These are phyloP conservation scores for Bimastos eiseni DNA, from an alignment of 2,888 invertebrate species.

Conservation along the genomic window DNA sequence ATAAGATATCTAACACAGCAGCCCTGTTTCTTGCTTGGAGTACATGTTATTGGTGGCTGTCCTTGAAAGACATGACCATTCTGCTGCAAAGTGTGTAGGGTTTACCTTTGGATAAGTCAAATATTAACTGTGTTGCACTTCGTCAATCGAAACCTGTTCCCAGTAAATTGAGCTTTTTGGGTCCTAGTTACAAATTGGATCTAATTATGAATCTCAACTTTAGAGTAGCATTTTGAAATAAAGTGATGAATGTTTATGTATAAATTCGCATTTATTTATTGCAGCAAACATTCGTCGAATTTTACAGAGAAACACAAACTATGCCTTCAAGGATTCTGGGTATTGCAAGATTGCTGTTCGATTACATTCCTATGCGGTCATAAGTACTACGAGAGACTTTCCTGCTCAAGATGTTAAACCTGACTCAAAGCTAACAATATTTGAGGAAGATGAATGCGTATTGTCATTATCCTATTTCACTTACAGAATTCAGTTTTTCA, in stretches of 20 bases:
- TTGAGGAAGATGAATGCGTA: neutral
- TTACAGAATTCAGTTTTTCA: neutral
- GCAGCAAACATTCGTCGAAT: neutral
- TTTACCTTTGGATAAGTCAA: neutral
- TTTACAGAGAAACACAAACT: neutral
- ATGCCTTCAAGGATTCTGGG: neutral
- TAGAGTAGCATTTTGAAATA: neutral
- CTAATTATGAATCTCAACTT: neutral
- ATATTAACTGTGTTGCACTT: neutral
- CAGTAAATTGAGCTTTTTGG: neutral
- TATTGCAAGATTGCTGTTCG: neutral
- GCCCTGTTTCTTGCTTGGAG: too few relatives aligned
- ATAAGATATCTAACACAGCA: too few relatives aligned
- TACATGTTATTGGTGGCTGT: too few relatives aligned
- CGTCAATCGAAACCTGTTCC: neutral
- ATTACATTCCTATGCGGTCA: neutral
- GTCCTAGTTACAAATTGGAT: neutral
- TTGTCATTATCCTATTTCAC: neutral
- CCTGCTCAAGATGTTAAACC: neutral
- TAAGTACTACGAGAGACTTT: neutral
- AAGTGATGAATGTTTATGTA: neutral
- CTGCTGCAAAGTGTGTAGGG: too few relatives aligned
- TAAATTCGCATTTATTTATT: neutral
- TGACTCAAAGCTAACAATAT: neutral
- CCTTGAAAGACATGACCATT: too few relatives aligned